Percentiles rank a stretch among this genome's conserved stretches.
Evolutionary conservation across 1,140 invertebrate species (phyloP).

Genomic region (Heliconius melpomene): DNA sequence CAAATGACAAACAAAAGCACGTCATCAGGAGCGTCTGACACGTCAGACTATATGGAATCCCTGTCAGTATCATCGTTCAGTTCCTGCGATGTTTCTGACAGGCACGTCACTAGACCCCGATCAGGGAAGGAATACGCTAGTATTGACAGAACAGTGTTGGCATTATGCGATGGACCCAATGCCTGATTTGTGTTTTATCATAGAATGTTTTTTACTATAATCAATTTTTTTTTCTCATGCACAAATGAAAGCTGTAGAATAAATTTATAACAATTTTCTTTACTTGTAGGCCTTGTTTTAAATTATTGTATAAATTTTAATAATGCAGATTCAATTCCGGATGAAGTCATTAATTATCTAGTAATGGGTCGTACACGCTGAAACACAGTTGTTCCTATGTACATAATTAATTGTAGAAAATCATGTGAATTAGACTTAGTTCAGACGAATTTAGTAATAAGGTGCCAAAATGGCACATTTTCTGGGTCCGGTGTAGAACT

Average conservation of each 20-base stretch:
- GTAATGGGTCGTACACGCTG: not conserved
- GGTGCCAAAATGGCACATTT: constrained; percentile 58
- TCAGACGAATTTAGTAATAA: constrained; percentile 63
- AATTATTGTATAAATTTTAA: not conserved
- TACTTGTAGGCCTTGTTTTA: not conserved
- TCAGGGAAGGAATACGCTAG: constrained; percentile 93
- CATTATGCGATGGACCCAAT: constrained; percentile 31
- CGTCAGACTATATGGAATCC: constrained; percentile 93
- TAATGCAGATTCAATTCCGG: not conserved
- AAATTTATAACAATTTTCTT: too few species aligned
- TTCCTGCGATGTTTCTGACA: constrained; percentile 84
- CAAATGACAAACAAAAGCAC: constrained; percentile 78
- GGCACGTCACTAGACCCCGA: constrained; percentile 88
- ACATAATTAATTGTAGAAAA: constrained; percentile 59
- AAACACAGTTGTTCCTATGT: constrained; percentile 71
- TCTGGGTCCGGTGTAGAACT: constrained; percentile 20
- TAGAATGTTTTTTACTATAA: too few species aligned
- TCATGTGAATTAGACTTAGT: constrained; percentile 42
- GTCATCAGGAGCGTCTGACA: constrained; percentile 91
- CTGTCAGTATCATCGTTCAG: constrained; percentile 88
- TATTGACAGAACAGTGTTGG: constrained; percentile 86
- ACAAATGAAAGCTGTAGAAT: too few species aligned
- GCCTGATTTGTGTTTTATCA: not conserved
- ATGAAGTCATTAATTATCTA: not conserved
- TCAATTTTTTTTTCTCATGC: too few species aligned